phyloP scores from a whole-genome alignment of 2,797 vertebrate genomes.

The Novumbra hubbsi region DNA sequence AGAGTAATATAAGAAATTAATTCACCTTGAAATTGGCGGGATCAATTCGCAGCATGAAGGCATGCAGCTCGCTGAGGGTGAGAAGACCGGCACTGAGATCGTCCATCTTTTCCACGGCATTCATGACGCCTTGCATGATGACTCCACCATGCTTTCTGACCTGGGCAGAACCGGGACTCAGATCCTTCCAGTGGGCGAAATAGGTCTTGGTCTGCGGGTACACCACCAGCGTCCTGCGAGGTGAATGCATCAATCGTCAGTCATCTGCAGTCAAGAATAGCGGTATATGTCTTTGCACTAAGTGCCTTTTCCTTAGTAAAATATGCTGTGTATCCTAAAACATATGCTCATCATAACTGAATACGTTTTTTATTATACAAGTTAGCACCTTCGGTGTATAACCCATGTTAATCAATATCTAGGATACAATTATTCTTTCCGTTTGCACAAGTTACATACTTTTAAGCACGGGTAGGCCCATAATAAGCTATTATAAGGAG shows the following conservation, averaged over 20 bases:
- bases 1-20: not conserved
- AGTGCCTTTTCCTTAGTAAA: too few species aligned
- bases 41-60: slow-evolving; percentile 72
- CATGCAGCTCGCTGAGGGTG: slow-evolving; percentile 74
- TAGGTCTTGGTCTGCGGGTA: slow-evolving; percentile 76
- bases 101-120: slow-evolving; percentile 55
- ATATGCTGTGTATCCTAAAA: too few species aligned
- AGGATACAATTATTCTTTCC: too few species aligned
- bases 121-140: slow-evolving; percentile 44
- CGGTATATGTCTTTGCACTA: too few species aligned
- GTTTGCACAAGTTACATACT: not conserved
- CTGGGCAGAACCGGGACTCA: slow-evolving; percentile 62
- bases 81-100: slow-evolving; percentile 59
- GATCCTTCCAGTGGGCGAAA: slow-evolving; percentile 71
- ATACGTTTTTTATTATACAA: too few species aligned
- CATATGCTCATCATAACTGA: too few species aligned
- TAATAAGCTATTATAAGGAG: not conserved
- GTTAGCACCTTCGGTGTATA: too few species aligned
- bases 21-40: slow-evolving; percentile 77
- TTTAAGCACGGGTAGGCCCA: not conserved
- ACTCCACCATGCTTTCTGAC: slow-evolving; percentile 66
- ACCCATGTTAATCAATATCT: too few species aligned
- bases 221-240: slow-evolving; percentile 54
- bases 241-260: too few species aligned
- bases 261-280: too few species aligned